These are phyloP conservation scores for Charaxes varanes DNA, from an alignment of 1,140 invertebrate genomes.

Conservation along the genomic window DNA sequence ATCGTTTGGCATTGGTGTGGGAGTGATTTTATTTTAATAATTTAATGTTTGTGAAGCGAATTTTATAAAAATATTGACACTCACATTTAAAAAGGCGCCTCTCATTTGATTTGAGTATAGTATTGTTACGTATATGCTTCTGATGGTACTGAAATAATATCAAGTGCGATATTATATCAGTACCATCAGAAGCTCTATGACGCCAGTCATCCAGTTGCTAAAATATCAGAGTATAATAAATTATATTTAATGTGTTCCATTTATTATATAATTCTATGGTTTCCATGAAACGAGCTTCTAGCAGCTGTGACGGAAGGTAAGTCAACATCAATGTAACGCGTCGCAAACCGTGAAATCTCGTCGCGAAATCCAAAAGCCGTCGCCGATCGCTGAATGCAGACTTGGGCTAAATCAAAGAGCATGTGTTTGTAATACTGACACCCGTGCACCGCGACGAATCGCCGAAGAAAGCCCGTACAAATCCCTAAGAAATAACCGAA, in stretches of 20 bases:
- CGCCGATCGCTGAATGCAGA: constrained; percentile 43
- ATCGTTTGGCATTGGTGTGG: no score
- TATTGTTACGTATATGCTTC: no score
- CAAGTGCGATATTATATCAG: no score
- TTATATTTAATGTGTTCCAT: constrained; percentile 3
- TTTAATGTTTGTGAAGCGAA: no score
- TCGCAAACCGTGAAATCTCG: constrained; percentile 58
- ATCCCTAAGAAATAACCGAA: constrained; percentile 73
- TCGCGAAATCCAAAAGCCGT: constrained; percentile 67
- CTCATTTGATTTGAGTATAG: no score
- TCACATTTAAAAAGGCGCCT: no score
- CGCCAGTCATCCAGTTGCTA: no score
- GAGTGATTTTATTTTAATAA: no score
- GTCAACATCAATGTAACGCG: constrained; percentile 72
- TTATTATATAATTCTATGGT: constrained; percentile 7
- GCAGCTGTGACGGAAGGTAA: constrained; percentile 72
- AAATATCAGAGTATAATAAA: neutral
- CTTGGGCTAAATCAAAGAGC: constrained; percentile 55
- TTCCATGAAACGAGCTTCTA: constrained; percentile 40
- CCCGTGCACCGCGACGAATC: constrained; percentile 64
- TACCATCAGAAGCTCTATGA: no score
- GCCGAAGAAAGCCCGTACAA: constrained; percentile 70
- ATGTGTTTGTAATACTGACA: constrained; percentile 70
- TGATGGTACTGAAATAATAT: no score
- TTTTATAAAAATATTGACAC: no score